Conservation (phyloP, 1,140 invertebrate genomes). For the Luehdorfia chinensis region DNA sequence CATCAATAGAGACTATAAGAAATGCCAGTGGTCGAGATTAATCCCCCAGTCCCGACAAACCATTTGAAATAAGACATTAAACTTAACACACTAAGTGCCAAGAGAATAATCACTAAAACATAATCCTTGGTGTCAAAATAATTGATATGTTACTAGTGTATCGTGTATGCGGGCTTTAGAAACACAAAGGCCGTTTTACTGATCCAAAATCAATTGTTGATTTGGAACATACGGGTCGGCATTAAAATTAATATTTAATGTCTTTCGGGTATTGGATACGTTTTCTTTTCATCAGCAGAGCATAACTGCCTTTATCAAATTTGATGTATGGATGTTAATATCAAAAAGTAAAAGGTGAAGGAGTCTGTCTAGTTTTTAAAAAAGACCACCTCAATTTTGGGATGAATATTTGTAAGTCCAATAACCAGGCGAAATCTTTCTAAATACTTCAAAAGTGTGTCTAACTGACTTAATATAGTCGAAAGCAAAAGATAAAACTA, state of each 20-base stretch:
- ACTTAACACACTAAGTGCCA: conserved; percentile 42
- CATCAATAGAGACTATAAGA: conserved; percentile 1
- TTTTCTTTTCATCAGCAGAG: too few species aligned
- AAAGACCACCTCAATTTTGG: too few species aligned
- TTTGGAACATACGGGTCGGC: conserved; percentile 49
- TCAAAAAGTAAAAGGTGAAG: too few species aligned
- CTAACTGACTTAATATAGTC: too few species aligned
- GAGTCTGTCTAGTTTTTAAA: too few species aligned
- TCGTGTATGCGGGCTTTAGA: conserved; percentile 59
- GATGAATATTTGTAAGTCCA: too few species aligned
- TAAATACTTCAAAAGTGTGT: too few species aligned
- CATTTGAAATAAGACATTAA: conserved; percentile 49
- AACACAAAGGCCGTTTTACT: conserved; percentile 46
- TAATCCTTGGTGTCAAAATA: conserved; percentile 59
- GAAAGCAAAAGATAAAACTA: too few species aligned
- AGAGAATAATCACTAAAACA: conserved; percentile 52
- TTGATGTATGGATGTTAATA: too few species aligned
- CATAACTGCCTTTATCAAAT: too few species aligned
- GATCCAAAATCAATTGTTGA: conserved; percentile 50
- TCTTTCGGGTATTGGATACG: too few species aligned
- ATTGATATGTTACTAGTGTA: conserved; percentile 65
- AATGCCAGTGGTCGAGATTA: conserved; percentile 17
- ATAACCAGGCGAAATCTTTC: too few species aligned
- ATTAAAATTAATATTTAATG: conserved; percentile 20
- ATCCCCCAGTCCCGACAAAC: conserved; percentile 25